Conservation (phyloP, 1,140 invertebrate species). For the Charaxes varanes region DNA sequence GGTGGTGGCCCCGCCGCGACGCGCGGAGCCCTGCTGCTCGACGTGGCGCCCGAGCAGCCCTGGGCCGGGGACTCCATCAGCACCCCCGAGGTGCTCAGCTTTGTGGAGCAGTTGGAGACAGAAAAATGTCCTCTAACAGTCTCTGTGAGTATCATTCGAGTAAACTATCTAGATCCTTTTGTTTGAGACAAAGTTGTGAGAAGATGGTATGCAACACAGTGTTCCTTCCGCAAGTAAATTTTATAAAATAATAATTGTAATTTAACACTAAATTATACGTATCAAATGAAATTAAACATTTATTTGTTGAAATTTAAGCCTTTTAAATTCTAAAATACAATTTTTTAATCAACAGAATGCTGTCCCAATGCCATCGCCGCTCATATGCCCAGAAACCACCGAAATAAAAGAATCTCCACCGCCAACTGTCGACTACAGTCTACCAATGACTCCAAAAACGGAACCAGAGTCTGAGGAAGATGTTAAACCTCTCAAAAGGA, state of each 20-base stretch:
- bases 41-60: conserved; percentile 30
- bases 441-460: conserved; percentile 53
- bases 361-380: conserved; percentile 19
- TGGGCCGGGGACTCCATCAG: conserved; percentile 38
- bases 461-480: conserved; percentile 61
- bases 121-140: conserved; percentile 38
- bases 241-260: too few relatives aligned
- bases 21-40: conserved; percentile 31
- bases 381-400: conserved; percentile 19
- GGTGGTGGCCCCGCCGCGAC: conserved; percentile 4
- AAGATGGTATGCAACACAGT: too few relatives aligned
- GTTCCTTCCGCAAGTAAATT: too few relatives aligned
- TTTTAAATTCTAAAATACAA: background rate
- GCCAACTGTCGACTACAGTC: conserved; percentile 34
- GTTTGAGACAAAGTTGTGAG: too few relatives aligned
- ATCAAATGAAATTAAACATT: too few relatives aligned
- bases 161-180: too few relatives aligned
- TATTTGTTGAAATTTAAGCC: too few relatives aligned
- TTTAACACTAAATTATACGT: too few relatives aligned
- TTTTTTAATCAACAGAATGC: conserved; percentile 29
- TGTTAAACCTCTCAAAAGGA: conserved; percentile 32
- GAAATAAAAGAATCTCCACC: conserved; percentile 34
- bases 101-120: conserved; percentile 58
- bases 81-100: conserved; percentile 60
- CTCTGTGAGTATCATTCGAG: conserved; percentile 34